Base-by-base conservation (phyloP, 2,888 invertebrate genomes). In the Agrilus cyanescens region DNA sequence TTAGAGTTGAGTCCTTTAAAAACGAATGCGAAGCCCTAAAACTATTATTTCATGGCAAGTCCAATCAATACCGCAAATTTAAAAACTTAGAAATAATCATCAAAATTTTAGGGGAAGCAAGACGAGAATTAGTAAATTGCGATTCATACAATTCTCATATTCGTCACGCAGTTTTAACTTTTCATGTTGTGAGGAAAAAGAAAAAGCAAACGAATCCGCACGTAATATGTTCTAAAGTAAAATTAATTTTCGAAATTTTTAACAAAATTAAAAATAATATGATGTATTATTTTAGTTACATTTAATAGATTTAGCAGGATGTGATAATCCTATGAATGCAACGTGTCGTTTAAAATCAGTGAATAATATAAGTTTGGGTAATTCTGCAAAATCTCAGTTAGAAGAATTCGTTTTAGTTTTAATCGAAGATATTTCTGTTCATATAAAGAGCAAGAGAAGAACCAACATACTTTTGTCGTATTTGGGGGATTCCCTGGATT, bases 281-380 rank as follows among this genome's bases (percentile, higher is more conserved):
- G 41, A 36, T 30, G n/a, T 41, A 37, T n/a, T 29, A 35, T 50
- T 50, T n/a, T 46, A 69, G 69, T 50, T 70, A 36, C 68, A 69
- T 48, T 46, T 70, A 16, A 60, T 70, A 13, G 70, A 70, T 53
- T 56, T 68, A 54, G 68, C 66, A 29, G 70, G 70, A 12, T 59
- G 54, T 7, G 68, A 67, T 46, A 61, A 56, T 20, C 47, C 54
- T 2, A 63, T 65, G 18, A 63, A 62, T 41, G 29, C 48, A 2
- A 52, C 53, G 25, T 59, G 57, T 30, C 39, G 51, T 10, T 55
- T 54, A 43, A 70, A 69, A 50, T 52, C 56, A 12, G 49, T 56
- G 3, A 46, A 43, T 3, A 62, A 68, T 44, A 51, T 69, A 12
- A 65, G 63, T 3, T 48, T 47, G 12, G 69, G 64, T 10, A 70